These are phyloP conservation scores for Caenorhabditis macrosperma DNA, from an alignment of 2,888 invertebrate species.

Conservation along the genomic window DNA sequence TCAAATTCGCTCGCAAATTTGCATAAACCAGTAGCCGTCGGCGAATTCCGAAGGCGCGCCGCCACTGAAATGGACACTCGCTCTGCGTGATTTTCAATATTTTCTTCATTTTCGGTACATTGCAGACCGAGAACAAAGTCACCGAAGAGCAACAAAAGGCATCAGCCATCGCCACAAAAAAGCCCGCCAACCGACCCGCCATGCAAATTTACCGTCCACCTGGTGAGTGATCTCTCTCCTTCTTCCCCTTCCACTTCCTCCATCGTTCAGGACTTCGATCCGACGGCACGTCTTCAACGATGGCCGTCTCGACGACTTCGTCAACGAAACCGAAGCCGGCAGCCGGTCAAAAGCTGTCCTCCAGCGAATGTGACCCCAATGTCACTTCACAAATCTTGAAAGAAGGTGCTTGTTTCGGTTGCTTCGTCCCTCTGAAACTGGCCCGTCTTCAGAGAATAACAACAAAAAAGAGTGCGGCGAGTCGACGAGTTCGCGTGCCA, in stretches of 20 bases:
- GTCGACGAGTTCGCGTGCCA: conserved; percentile 63
- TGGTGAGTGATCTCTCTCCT: conserved; percentile 53
- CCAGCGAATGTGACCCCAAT: conserved; percentile 57
- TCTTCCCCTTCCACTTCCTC: background rate
- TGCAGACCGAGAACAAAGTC: conserved; percentile 45
- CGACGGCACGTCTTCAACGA: conserved; percentile 54
- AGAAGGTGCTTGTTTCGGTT: conserved; percentile 34
- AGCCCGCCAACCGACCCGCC: conserved; percentile 70
- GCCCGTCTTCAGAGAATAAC: conserved; percentile 57
- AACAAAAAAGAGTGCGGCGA: conserved; percentile 64
- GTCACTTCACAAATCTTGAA: conserved; percentile 51
- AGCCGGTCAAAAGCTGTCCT: conserved; percentile 73
- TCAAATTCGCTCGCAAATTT: conserved; percentile 18
- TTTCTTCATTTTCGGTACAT: conserved; percentile 14
- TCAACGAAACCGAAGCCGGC: conserved; percentile 67
- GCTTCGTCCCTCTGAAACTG: background rate
- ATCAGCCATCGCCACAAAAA: conserved; percentile 53
- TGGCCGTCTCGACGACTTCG: conserved; percentile 39
- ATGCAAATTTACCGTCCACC: conserved; percentile 77
- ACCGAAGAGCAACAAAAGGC: conserved; percentile 41
- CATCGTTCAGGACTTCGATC: conserved; percentile 58
- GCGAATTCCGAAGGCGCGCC: conserved; percentile 8
- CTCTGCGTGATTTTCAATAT: conserved; percentile 40
- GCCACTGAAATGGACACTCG: conserved; percentile 16
- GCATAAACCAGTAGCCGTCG: conserved; percentile 48